Conservation (phyloP, 2,888 invertebrate species). For the Leuctra nigra region DNA sequence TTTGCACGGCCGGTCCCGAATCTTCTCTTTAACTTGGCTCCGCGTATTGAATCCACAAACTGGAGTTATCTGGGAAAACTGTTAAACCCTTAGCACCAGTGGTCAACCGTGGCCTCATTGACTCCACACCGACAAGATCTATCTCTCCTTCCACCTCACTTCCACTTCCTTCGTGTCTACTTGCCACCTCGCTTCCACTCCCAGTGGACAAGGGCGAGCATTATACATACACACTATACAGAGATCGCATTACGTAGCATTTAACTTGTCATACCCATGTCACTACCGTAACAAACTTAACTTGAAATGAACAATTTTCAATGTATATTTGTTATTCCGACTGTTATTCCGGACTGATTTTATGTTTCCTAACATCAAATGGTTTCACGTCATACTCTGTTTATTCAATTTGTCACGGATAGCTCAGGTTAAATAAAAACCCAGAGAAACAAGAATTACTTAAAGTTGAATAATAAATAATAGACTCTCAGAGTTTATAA, state of each 20-base stretch:
- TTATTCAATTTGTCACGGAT: not conserved
- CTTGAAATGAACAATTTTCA: not conserved
- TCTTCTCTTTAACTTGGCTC: not conserved
- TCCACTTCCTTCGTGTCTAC: no score
- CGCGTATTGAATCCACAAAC: conserved; percentile 15
- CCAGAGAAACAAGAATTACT: not conserved
- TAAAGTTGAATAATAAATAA: not conserved
- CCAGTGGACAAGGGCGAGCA: no score
- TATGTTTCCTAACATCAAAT: no score
- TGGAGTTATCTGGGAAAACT: not conserved
- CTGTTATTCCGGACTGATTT: no score
- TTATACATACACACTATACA: no score
- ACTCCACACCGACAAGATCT: no score
- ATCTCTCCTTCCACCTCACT: no score
- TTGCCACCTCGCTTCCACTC: no score
- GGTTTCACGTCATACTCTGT: no score
- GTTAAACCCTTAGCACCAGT: not conserved
- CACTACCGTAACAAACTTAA: no score
- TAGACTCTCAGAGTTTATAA: not conserved
- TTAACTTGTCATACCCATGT: no score
- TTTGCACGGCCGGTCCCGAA: not conserved
- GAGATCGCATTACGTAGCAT: no score
- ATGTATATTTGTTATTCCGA: not conserved
- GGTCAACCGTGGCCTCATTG: not conserved
- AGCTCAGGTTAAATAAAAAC: not conserved